Conservation (phyloP, 2,888 invertebrate genomes). For the Mactromeris polynyma region DNA sequence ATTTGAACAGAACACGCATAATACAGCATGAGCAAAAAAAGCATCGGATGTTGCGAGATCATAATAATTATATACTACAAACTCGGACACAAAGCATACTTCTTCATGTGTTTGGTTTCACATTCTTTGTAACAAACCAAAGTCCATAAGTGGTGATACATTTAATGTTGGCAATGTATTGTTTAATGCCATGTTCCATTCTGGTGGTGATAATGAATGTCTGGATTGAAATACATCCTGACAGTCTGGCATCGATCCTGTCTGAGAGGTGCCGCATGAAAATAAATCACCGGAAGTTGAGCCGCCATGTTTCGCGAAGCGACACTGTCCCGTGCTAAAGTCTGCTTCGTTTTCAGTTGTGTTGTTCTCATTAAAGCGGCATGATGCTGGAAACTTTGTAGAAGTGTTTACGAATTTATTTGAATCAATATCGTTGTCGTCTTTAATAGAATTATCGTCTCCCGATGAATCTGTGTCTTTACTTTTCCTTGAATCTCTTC, state of each 20-base stretch:
- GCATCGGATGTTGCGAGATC: no score
- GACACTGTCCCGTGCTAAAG: background rate
- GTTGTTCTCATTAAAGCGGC: background rate
- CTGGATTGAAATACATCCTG: background rate
- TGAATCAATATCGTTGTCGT: background rate
- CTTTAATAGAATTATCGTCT: background rate
- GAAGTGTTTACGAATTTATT: background rate
- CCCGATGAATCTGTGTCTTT: background rate
- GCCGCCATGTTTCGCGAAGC: background rate
- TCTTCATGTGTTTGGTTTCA: background rate
- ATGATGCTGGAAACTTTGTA: background rate
- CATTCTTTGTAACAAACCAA: slow-evolving; percentile 15
- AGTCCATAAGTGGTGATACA: slow-evolving; percentile 24
- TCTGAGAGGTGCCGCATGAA: background rate
- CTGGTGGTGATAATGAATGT: slow-evolving; percentile 17
- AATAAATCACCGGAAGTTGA: background rate
- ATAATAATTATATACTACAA: no score
- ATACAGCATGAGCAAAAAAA: no score
- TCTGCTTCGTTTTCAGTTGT: background rate
- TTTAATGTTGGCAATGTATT: background rate
- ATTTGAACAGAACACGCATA: no score
- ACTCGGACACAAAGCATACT: no score
- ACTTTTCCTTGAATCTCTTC: slow-evolving; percentile 94
- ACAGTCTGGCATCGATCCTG: background rate
- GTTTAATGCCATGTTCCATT: background rate